Evolutionary conservation across 2,888 invertebrate genomes (phyloP), one percentile per base, ranked within the genome.

Genomic region (Eumerus sabulonum): DNA sequence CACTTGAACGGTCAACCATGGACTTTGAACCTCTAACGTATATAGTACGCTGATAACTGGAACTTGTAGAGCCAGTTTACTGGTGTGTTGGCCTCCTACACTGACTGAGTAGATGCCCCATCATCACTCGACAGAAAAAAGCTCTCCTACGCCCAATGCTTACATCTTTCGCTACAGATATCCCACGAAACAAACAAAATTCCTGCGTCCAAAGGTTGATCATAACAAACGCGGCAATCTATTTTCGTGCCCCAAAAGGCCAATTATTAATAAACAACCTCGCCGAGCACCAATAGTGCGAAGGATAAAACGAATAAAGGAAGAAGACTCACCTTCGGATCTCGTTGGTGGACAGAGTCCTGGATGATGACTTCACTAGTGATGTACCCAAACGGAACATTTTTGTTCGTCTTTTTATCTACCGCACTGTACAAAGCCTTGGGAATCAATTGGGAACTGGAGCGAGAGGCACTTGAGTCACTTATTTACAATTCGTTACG

Each of bases 301-400:
- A n/a, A n/a, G 53, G 3, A 51, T 36, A 66, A 19, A 45, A n/a
- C n/a, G 11, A 45, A 45, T 40, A 42, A 13, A 42, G 19, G 27
- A 27, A 27, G 27, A 27, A 27, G 27, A 27, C 70, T 59, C 64
- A 77, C 77, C 77, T 77, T 77, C 77, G 77, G 11, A 77, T 48
- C 62, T 77, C 77, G 73, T 68, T 27, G 47, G 53, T 40, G 73
- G 27, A 67, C 42, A 77, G 67, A 27, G 72, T 73, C 45, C 73
- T 73, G 47, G 27, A 27, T 27, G 77, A 51, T 5, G 77, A 77
- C 57, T 77, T 57, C 1, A 68, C 63, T 40, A 77, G 57, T 5
- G 62, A 53, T 9, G 73, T 77, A 40, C 73, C 67, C 66, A 77
- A 38, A 53, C 77, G 77, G 35, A 77, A 59, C 77, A 77, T 77